phyloP scores from a whole-genome alignment of 2,797 vertebrate species.

The Euphonia xanthogaster region DNA sequence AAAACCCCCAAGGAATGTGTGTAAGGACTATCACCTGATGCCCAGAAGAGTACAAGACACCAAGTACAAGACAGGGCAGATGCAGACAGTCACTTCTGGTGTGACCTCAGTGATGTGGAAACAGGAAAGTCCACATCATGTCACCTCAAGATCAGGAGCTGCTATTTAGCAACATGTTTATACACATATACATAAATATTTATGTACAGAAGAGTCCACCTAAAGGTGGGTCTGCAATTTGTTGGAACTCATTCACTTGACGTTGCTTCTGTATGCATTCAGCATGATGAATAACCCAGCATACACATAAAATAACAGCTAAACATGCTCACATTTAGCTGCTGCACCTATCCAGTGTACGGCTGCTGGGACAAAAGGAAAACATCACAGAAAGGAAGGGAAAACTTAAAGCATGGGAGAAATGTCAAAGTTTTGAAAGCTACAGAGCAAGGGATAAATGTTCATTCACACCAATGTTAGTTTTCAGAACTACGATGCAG shows the following conservation, averaged over 20 bases:
- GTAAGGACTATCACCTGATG: not conserved
- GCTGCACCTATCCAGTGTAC: fast-evolving
- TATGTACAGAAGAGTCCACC: not conserved
- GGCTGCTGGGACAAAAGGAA: not conserved
- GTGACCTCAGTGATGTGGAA: not conserved
- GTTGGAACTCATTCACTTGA: not conserved
- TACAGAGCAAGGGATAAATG: not conserved
- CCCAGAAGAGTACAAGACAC: not conserved
- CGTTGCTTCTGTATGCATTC: not conserved
- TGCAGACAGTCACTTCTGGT: not conserved
- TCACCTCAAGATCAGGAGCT: not conserved
- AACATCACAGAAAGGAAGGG: not conserved
- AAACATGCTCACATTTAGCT: not conserved
- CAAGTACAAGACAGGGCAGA: not conserved
- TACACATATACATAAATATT: not conserved
- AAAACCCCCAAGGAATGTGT: not conserved
- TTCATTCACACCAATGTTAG: not conserved
- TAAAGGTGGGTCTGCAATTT: not conserved
- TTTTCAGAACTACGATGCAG: not conserved
- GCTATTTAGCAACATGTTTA: not conserved
- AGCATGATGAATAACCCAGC: not conserved
- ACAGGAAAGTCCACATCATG: not conserved
- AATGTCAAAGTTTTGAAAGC: not conserved
- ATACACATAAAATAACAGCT: not conserved
- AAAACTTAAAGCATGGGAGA: not conserved